Percentiles rank a stretch among this genome's conserved stretches.
Conservation (phyloP, 2,797 vertebrate genomes). For the Orestias chungarensis region DNA sequence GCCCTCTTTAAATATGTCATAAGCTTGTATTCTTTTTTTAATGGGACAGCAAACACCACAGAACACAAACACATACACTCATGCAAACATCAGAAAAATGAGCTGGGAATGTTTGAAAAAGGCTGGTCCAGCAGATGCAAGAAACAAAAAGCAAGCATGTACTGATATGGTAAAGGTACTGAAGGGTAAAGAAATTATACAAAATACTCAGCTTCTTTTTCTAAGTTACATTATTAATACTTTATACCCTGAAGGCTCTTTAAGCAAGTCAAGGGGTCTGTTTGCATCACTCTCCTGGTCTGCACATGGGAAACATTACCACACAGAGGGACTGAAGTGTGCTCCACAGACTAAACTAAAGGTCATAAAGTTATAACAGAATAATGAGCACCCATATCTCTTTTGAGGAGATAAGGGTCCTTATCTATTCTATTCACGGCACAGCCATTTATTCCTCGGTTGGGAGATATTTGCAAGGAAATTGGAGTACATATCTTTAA, state of each 20-base stretch:
- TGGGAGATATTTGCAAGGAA: background rate
- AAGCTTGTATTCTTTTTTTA: slow-evolving; percentile 73
- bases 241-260: slow-evolving; percentile 70
- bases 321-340: slow-evolving; percentile 32
- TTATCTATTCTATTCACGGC: background rate
- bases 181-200: slow-evolving; percentile 14
- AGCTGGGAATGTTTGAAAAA: slow-evolving; percentile 6
- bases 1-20: slow-evolving; percentile 75
- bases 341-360: slow-evolving; percentile 19
- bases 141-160: background rate
- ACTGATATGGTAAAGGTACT: slow-evolving; percentile 19
- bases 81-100: too few relatives aligned
- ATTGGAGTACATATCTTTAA: background rate
- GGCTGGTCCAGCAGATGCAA: background rate
- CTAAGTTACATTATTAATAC: slow-evolving; percentile 70
- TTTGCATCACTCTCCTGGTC: slow-evolving; percentile 56
- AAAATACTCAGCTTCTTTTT: slow-evolving; percentile 46
- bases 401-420: background rate
- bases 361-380: slow-evolving; percentile 29
- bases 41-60: slow-evolving; percentile 57
- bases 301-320: slow-evolving; percentile 41
- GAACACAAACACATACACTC: slow-evolving; percentile 60
- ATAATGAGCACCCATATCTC: background rate
- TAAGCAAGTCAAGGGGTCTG: slow-evolving; percentile 63
- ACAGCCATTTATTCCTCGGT: background rate